Percentiles rank a stretch among this genome's conserved stretches.
Conservation (phyloP, 2,113 vertebrate species). For the Suncus etruscus region DNA sequence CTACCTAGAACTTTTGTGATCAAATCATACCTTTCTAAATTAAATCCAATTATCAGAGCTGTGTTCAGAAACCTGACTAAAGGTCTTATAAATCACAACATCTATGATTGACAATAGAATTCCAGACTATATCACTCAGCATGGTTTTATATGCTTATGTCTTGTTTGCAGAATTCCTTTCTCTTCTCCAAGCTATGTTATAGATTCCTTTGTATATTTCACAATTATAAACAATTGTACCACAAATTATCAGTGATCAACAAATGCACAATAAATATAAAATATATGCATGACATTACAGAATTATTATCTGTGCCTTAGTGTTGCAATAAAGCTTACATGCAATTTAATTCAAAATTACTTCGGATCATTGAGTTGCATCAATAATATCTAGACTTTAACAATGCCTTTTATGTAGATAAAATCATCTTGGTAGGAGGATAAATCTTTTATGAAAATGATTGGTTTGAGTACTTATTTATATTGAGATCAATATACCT, state of each 20-base stretch:
- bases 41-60: background rate
- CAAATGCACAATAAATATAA: slow-evolving; percentile 26
- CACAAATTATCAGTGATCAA: background rate
- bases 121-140: background rate
- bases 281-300: background rate
- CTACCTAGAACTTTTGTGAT: background rate
- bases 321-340: background rate
- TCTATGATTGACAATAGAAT: background rate
- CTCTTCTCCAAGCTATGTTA: background rate
- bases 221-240: slow-evolving; percentile 5
- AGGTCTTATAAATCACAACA: background rate
- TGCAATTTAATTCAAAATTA: slow-evolving; percentile 39
- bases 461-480: background rate
- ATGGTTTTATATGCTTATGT: slow-evolving; percentile 19
- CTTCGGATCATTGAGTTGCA: background rate
- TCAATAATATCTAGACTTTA: background rate
- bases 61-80: background rate
- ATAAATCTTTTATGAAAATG: background rate
- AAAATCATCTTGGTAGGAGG: background rate
- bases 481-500: background rate
- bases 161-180: slow-evolving; percentile 3
- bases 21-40: background rate
- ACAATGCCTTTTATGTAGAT: background rate
- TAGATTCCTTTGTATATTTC: slow-evolving; percentile 5
- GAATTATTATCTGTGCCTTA: background rate